phyloP scores from a whole-genome alignment of 2,113 vertebrate genomes.

The Leptocoma aspasia region DNA sequence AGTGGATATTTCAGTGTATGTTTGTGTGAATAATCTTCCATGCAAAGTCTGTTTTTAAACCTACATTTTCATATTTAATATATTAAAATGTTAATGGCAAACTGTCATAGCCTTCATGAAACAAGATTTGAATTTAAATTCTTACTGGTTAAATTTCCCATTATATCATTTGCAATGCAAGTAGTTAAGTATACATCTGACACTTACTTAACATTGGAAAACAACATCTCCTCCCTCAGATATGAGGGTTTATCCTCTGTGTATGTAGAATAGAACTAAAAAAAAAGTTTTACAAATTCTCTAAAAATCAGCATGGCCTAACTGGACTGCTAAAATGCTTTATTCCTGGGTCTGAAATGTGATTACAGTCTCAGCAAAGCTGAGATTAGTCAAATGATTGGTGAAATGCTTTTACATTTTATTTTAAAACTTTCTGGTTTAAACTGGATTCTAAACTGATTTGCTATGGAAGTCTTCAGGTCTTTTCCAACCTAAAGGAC shows the following conservation, averaged over 20 bases:
- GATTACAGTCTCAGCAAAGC: not conserved
- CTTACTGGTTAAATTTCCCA: constrained; percentile 49
- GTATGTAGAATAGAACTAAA: not conserved
- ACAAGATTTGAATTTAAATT: constrained; percentile 52
- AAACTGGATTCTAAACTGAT: not conserved
- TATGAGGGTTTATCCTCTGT: not conserved
- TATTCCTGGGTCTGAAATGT: not conserved
- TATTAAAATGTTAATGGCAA: constrained; percentile 44
- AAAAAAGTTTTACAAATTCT: not conserved
- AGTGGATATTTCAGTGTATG: not conserved
- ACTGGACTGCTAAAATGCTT: not conserved
- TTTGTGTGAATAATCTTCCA: constrained; percentile 34
- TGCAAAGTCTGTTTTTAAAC: constrained; percentile 47
- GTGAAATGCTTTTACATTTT: not conserved
- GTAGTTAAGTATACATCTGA: constrained; percentile 47
- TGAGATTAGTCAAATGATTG: not conserved
- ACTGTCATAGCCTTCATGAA: constrained; percentile 30
- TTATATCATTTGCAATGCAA: constrained; percentile 62
- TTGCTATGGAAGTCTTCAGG: not conserved
- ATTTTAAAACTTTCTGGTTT: not conserved
- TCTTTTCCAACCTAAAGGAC: not conserved
- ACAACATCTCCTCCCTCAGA: not conserved
- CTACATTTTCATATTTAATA: constrained; percentile 40
- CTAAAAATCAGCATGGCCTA: not conserved
- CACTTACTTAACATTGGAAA: constrained; percentile 36